Base-by-base conservation (phyloP, 2,888 invertebrate genomes). In the Rhingia campestris region DNA sequence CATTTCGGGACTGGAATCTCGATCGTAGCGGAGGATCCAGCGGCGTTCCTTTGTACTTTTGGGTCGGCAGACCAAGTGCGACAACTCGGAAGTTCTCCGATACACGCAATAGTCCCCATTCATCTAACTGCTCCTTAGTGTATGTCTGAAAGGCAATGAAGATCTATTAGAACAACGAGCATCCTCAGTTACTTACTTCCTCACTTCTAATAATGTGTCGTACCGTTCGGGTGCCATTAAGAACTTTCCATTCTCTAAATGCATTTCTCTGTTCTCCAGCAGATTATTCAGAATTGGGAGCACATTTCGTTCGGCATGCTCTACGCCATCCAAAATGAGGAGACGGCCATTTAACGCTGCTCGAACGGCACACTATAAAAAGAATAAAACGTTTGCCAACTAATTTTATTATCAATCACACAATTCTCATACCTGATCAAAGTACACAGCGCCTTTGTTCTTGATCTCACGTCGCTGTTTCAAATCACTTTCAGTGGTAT, bases 241-340 rank as follows among this genome's bases (percentile, higher is more conserved):
- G 90, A 99, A 97, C 87, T 98, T 93, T 0, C 99, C 99, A 92
- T 99, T 99, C 92, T 99, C 99, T 81, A 99, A 92, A 91, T 99
- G 98, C 98, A 99, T 99, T 92, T 99, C 99, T 73, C 99, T 93
- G 91, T 99, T 99, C 92, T 99, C 99, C 66, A 99, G 92, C 69
- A 99, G 93, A 92, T 99, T 99, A 91, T 99, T 99, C 47, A 99
- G 92, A 58, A 99, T 96, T 41, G 99, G 99, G 80, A 99, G 92
- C 49, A 99, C 99, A 93, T 99, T 99, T 59, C 99, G 93, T 90
- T 99, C 99, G 0, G 98, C 98, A 90, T 99, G 98, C 92, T 99
- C 99, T 72, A 99, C 97, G 1, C 99, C 99, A 91, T 99, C 99
- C 73, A 99, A 92, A 3, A 99, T 93, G 12, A 99, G 93, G 9